Base-by-base conservation (phyloP, 2,797 vertebrate genomes). In the Scolopax bukidnonensis region DNA sequence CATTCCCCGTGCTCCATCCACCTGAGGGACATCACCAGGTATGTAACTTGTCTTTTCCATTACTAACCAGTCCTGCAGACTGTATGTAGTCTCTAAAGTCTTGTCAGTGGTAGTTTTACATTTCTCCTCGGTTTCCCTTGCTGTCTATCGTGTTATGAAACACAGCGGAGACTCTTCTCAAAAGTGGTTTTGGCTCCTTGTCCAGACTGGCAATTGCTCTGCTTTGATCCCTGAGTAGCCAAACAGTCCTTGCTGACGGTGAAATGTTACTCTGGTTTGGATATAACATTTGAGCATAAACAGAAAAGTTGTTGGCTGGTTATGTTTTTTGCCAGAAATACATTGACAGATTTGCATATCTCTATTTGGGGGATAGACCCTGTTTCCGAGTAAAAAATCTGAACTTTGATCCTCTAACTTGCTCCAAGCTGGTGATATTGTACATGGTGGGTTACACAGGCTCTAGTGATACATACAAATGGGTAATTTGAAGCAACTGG, bases 401-500 rank as follows among this genome's bases (percentile, higher is more conserved):
- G 16, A 38, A 51, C 18, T 65, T 71, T 60, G n/a, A 90, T 79
- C 41, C 51, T 76, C 56, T 63, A 13, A 89, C 75, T 96, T 57
- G 12, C 60, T 84, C 61, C 89, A 87, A 89, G 61, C 53, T 94
- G 78, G 67, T 90, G 65, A 76, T 92, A 45, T 18, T 84, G 61
- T 68, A 65, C 56, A 15, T 81, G 57, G 67, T 78, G 54, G 57
- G 53, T 82, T 93, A 75, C 47, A 25, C 7, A n/a, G 81, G 53
- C 88, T 89, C 75, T 63, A 75, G 68, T 81, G 90, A 81, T 85
- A 67, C 28, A 59, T 65, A 78, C 33, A 87, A 87, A 90, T 79
- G 65, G 56, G 81, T 82, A 79, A 93, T 95, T 95, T 95, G 84
- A 84, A 93, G 77, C 57, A 93, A 94, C 60, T 82, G 41, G 57